These are phyloP conservation scores for Oopsacas minuta DNA, from an alignment of 37 sponge, comb jelly and placozoan genomes.

Conservation along the genomic window DNA sequence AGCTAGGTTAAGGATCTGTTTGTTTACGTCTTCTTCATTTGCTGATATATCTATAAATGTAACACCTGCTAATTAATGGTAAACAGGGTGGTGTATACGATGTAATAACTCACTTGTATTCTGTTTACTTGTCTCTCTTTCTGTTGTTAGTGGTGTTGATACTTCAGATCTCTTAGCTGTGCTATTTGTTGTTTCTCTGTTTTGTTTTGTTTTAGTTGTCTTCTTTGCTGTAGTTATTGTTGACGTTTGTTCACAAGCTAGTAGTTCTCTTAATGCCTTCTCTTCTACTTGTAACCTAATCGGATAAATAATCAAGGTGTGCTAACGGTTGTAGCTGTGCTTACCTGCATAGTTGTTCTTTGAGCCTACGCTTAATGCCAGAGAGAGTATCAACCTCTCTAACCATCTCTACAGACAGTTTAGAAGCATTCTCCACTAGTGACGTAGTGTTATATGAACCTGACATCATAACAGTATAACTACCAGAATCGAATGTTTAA, in stretches of 20 bases:
- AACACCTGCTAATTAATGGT: too few relatives aligned
- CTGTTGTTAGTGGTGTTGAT: background rate
- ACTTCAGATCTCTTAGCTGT: background rate
- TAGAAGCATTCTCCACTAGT: background rate
- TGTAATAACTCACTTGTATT: background rate
- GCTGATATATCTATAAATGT: background rate
- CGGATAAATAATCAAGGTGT: background rate
- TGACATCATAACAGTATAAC: background rate
- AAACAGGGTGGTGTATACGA: background rate
- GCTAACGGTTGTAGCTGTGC: background rate
- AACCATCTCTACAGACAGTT: background rate
- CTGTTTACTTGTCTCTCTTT: background rate
- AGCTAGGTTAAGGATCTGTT: background rate
- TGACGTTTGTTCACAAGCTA: background rate
- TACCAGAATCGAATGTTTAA: too few relatives aligned
- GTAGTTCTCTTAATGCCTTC: background rate
- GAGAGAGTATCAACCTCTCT: background rate
- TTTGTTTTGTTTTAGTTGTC: background rate
- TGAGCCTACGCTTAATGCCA: background rate
- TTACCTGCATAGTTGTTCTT: slow-evolving; percentile 6
- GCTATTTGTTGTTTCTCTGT: background rate
- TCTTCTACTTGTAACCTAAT: slow-evolving; percentile 8
- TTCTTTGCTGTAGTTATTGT: background rate
- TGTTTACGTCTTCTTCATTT: background rate
- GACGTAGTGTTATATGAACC: background rate